A percentile compares a stretch with the other conserved stretches of the same genome.
Conservation (phyloP, 2,888 invertebrate species). For the Entomobrya proxima region DNA sequence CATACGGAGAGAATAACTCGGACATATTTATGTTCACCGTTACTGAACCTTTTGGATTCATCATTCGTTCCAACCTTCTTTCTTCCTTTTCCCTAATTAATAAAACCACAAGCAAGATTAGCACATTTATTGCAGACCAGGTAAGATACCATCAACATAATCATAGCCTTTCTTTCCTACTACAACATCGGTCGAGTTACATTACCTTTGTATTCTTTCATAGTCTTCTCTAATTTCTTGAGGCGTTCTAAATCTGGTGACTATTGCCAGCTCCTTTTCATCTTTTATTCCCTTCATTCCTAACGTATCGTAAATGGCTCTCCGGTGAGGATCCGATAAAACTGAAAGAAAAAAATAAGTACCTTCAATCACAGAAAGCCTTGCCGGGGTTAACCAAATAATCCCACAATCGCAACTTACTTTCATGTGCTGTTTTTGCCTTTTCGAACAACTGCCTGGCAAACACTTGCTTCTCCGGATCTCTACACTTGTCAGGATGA, state of each 20-base stretch:
- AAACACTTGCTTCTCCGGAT: slow-evolving; percentile 88
- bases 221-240: slow-evolving; percentile 98
- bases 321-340: slow-evolving; percentile 92
- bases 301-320: slow-evolving; percentile 94
- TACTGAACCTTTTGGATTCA: slow-evolving; percentile 93
- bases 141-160: too few species aligned
- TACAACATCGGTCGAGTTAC: too few species aligned
- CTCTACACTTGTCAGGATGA: slow-evolving; percentile 97
- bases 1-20: slow-evolving; percentile 91
- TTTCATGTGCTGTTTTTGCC: slow-evolving; percentile 95
- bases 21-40: slow-evolving; percentile 94
- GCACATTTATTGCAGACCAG: too few species aligned
- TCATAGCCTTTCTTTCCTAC: too few species aligned
- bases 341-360: slow-evolving; percentile 80
- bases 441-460: slow-evolving; percentile 95
- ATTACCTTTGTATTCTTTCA: slow-evolving; percentile 83
- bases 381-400: neutral
- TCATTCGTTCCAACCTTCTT: slow-evolving; percentile 89
- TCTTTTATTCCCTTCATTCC: slow-evolving; percentile 91
- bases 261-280: slow-evolving; percentile 79
- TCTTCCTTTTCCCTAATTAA: slow-evolving; percentile 87
- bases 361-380: neutral
- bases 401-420: slow-evolving; percentile 78
- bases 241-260: slow-evolving; percentile 93
- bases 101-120: neutral